These are phyloP conservation scores for Tetranychus piercei DNA, from an alignment of 2,888 invertebrate species.

Conservation along the genomic window DNA sequence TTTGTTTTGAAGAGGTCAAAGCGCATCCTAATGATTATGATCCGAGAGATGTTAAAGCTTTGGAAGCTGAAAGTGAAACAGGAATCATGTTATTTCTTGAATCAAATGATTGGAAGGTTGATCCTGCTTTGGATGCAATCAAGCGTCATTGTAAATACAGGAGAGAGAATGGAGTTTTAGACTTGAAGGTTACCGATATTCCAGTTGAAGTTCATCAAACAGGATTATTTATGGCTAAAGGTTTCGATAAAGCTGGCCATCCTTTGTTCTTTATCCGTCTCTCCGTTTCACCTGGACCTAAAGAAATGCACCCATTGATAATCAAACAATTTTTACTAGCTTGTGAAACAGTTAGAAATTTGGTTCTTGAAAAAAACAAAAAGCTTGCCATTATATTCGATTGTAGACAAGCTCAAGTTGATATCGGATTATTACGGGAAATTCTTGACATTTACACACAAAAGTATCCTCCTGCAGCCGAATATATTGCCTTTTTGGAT, in stretches of 20 bases:
- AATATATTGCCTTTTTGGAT: constrained; percentile 4
- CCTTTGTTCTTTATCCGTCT: not conserved
- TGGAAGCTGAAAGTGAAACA: not conserved
- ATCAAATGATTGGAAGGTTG: not conserved
- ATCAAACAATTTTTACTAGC: not conserved
- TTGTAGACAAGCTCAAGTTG: not conserved
- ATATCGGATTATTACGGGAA: not conserved
- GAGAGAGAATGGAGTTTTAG: not conserved
- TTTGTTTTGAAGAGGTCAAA: not conserved
- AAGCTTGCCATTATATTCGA: not conserved
- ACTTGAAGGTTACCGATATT: not conserved
- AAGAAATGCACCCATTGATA: not conserved
- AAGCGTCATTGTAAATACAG: not conserved
- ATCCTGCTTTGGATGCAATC: not conserved
- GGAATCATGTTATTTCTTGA: not conserved
- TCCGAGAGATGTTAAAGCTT: not conserved
- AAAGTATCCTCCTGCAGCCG: constrained; percentile 1
- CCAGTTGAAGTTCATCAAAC: constrained; percentile 1
- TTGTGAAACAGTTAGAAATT: not conserved
- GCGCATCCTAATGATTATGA: not conserved
- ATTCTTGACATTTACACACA: not conserved
- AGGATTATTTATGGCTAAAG: not conserved
- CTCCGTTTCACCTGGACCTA: not conserved
- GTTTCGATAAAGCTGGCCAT: not conserved
- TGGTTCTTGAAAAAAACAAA: not conserved